Conservation (phyloP, 2,113 vertebrate species). For the Vulpes ferrilata region DNA sequence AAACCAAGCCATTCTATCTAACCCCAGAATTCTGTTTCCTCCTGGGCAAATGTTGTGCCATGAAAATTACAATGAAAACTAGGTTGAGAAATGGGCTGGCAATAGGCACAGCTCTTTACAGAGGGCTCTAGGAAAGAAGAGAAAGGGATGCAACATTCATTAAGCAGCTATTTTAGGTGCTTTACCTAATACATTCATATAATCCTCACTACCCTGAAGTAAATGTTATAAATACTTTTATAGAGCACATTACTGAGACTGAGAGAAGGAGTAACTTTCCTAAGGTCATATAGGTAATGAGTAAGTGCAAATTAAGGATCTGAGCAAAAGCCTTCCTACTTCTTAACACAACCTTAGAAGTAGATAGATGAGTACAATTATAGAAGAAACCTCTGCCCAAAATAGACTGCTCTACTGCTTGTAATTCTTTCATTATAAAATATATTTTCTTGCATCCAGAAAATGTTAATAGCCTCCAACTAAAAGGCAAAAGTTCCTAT, state of each 20-base stretch:
- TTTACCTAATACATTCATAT: not conserved
- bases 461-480: not conserved
- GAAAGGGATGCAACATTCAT: not conserved
- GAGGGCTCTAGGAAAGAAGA: not conserved
- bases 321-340: conserved; percentile 5
- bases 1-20: conserved; percentile 22
- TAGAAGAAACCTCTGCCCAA: not conserved
- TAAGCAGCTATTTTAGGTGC: not conserved
- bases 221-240: not conserved
- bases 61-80: not conserved
- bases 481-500: conserved; percentile 39
- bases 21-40: conserved; percentile 5
- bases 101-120: not conserved
- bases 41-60: not conserved
- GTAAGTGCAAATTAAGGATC: not conserved
- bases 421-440: not conserved
- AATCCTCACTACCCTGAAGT: not conserved
- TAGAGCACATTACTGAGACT: not conserved
- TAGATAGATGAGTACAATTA: not conserved
- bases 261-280: not conserved
- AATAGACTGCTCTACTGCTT: not conserved
- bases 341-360: not conserved
- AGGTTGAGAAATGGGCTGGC: conserved; percentile 32
- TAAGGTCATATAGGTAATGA: not conserved
- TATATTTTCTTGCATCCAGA: conserved; percentile 3